These are phyloP conservation scores for Pterocles orientalis DNA, from an alignment of 2,113 vertebrate genomes.

Conservation along the genomic window DNA sequence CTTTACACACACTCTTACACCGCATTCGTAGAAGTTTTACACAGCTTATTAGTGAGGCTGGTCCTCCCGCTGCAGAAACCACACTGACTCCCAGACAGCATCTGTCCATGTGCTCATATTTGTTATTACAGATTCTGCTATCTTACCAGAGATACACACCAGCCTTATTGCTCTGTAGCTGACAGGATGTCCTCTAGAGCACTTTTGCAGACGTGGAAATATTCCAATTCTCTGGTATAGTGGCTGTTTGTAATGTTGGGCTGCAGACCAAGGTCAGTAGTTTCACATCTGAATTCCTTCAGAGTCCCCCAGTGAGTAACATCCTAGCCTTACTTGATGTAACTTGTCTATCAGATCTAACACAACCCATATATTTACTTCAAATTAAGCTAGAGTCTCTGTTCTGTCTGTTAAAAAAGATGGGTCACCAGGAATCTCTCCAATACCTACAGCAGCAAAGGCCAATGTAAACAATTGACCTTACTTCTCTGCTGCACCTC, in stretches of 20 bases:
- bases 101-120: background rate
- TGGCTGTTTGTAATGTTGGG: background rate
- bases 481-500: background rate
- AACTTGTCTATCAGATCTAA: background rate
- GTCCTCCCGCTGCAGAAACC: background rate
- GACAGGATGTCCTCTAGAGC: background rate
- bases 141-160: background rate
- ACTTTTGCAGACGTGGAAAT: background rate
- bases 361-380: background rate
- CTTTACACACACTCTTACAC: background rate
- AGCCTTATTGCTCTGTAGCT: background rate
- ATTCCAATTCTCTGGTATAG: background rate
- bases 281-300: conserved; percentile 5
- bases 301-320: background rate
- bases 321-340: background rate
- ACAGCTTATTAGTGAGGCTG: background rate
- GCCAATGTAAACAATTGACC: background rate
- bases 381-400: background rate
- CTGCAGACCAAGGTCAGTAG: background rate
- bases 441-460: background rate
- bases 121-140: background rate
- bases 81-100: background rate
- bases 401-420: background rate
- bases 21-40: background rate
- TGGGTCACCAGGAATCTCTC: background rate